Conservation (phyloP, 2,113 vertebrate species). For the Calidris pygmaea region DNA sequence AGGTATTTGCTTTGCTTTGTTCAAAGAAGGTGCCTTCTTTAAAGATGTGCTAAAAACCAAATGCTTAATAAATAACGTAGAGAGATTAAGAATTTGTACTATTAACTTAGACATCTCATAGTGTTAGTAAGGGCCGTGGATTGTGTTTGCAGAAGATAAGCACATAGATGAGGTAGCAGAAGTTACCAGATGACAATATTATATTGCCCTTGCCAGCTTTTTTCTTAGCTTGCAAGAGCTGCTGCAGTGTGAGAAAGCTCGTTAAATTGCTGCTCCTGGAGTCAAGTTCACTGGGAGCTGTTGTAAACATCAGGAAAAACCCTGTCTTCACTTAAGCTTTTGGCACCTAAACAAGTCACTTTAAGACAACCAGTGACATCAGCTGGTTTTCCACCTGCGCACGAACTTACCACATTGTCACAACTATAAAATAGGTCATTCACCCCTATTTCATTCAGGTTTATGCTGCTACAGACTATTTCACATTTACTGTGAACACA, state of each 20-base stretch:
- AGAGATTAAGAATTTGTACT: neutral
- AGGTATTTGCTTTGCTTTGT: neutral
- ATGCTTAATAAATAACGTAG: neutral
- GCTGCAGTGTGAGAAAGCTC: neutral
- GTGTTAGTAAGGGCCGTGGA: neutral
- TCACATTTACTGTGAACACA: neutral
- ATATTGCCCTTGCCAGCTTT: neutral
- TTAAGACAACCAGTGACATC: neutral
- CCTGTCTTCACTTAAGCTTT: neutral
- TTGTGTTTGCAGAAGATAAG: constrained; percentile 7
- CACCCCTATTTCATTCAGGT: neutral
- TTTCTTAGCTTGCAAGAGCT: neutral
- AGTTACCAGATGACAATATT: neutral
- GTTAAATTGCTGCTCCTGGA: neutral
- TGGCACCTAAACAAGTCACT: neutral
- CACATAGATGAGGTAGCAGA: neutral
- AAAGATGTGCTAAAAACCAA: neutral
- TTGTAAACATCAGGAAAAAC: neutral
- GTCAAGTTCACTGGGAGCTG: neutral
- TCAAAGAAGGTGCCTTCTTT: neutral
- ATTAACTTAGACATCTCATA: neutral
- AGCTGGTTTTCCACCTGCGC: neutral
- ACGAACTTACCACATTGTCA: neutral
- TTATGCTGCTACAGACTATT: neutral
- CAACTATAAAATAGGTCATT: neutral